A percentile compares a stretch with the other conserved stretches of the same genome.
These are phyloP conservation scores for Amblyornis subalaris DNA, from an alignment of 2,113 vertebrate genomes.

Conservation along the genomic window DNA sequence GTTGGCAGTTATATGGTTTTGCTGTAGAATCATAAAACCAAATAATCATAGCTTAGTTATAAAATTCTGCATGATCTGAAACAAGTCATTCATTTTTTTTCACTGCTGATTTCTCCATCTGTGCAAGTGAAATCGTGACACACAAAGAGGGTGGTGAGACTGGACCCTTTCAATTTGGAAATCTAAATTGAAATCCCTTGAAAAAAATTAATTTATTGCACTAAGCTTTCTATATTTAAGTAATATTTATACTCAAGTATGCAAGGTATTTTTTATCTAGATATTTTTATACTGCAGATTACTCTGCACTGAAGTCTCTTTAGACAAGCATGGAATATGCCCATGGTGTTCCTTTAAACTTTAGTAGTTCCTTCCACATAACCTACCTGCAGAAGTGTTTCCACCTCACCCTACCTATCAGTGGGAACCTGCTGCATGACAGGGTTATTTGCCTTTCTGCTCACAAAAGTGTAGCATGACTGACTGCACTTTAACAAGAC, in stretches of 20 bases:
- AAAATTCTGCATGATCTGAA: not conserved
- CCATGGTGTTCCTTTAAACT: not conserved
- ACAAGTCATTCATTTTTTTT: not conserved
- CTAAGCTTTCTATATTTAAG: not conserved
- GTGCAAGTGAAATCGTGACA: not conserved
- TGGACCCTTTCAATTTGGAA: not conserved
- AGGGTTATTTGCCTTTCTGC: not conserved
- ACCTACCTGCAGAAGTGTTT: not conserved
- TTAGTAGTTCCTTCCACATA: not conserved
- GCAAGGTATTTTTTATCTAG: not conserved
- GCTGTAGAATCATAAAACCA: not conserved
- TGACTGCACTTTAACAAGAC: not conserved
- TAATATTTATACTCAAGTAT: not conserved
- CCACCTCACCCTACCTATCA: not conserved
- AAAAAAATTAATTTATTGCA: not conserved
- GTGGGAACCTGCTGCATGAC: not conserved
- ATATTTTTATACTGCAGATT: not conserved
- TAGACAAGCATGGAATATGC: not conserved
- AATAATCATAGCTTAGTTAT: not conserved
- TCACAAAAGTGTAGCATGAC: not conserved
- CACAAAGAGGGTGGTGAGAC: not conserved
- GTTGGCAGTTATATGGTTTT: not conserved
- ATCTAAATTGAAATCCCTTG: not conserved
- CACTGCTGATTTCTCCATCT: not conserved
- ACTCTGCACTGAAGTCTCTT: not conserved